These are phyloP conservation scores for Andrena cerasifolii DNA, from an alignment of 1,140 invertebrate genomes.

Conservation along the genomic window DNA sequence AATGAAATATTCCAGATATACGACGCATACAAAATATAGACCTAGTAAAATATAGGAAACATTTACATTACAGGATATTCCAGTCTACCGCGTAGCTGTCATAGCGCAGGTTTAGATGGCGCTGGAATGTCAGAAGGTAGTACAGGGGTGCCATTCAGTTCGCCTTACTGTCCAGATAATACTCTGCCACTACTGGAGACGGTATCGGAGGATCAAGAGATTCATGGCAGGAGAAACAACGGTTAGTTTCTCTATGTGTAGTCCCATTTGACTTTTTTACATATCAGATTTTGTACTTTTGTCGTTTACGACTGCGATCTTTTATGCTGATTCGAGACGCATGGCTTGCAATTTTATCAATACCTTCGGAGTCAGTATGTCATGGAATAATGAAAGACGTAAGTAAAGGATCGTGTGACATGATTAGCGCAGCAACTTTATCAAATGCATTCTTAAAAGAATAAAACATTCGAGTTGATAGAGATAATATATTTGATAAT, in stretches of 20 bases:
- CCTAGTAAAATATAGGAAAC: not conserved
- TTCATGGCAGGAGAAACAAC: constrained; percentile 79
- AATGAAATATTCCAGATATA: too few species aligned
- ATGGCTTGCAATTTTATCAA: constrained; percentile 9
- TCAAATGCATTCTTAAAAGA: too few species aligned
- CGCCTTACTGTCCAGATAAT: constrained; percentile 83
- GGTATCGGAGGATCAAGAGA: constrained; percentile 85
- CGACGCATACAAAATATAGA: not conserved
- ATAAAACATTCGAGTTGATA: too few species aligned
- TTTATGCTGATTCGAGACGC: constrained; percentile 31
- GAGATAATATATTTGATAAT: too few species aligned
- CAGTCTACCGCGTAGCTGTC: constrained; percentile 91
- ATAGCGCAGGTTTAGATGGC: constrained; percentile 84
- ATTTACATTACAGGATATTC: constrained; percentile 86
- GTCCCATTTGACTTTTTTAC: not conserved
- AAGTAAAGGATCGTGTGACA: not conserved
- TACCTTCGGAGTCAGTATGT: too few species aligned
- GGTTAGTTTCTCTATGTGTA: constrained; percentile 71
- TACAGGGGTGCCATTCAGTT: constrained; percentile 76
- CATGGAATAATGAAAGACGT: not conserved
- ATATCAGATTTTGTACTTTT: not conserved
- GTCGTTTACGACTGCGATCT: not conserved
- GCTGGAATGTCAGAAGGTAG: constrained; percentile 81
- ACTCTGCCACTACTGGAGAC: constrained; percentile 84
- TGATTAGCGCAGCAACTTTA: too few species aligned